Base-by-base conservation (phyloP, 1,140 invertebrate species). In the Laupala kohalensis region DNA sequence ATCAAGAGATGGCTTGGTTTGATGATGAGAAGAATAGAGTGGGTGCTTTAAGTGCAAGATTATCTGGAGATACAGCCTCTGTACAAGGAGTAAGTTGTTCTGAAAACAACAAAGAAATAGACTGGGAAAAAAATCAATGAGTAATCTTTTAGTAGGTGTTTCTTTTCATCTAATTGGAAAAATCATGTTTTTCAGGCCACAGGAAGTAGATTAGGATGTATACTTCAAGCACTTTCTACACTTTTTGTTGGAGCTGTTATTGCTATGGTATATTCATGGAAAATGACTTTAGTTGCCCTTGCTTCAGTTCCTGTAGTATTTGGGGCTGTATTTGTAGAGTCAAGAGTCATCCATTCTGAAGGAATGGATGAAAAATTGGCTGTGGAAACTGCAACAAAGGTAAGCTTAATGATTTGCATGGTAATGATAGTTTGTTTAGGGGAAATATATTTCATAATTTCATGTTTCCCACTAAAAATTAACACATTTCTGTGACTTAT, bases 1-100 rank as follows among this genome's bases (percentile, higher is more conserved):
- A 75, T 3, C 91, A 94, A 83, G 93, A 95, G 80, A 90, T 93
- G 73, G 91, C 86, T 0, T 95, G 87, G 85, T 95, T 88, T 76
- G 93, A 95, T 78, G 85, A 88, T 70, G 85, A 89, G 37, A 81
- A 80, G 12, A 92, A 95, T 76, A 89, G 88, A 6, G 89, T 92
- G 19, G 92, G 92, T 5, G 88, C 91, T 0, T 77, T 95, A 1
- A 93, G 91, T 77, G 86, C 91, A 0, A 83, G 91, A 37, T 78
- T 95, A 5, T 90, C 92, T 19, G 87, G 88, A 5, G 92, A 95
- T 77, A 89, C 92, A 12, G 86, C 91, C 0, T 89, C 87, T 70
- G 89, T 95, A 1, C 92, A 94, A 80, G 92, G 92, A 25, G 89
- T 90, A 78, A 83, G 81, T 68, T 13, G 19, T 65, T 25, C 12